Evolutionary conservation across 2,113 vertebrate species (phyloP), one percentile per base, ranked within the genome.

Genomic region (Morone chrysops): DNA sequence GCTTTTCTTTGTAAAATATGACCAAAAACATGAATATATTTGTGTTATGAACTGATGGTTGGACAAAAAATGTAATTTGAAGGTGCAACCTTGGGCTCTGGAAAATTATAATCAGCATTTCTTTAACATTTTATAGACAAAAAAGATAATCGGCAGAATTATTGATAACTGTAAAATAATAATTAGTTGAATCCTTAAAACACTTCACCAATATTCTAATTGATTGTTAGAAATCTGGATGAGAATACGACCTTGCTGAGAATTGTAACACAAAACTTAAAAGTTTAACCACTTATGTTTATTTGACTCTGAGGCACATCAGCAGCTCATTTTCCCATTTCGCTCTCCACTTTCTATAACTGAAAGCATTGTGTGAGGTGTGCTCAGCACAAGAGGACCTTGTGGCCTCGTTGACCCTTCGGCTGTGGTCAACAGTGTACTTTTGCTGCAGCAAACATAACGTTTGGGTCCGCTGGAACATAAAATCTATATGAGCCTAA

Each of bases 251-350:
- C 31, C 20, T 51, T 41, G 56, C 20, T 50, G 31, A 31, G n/a
- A 60, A 9, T 13, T 7, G 6, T 6, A 5, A 57, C 54, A 38
- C 13, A 14, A 38, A 77, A 56, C 43, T 56, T 41, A 2, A 2
- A 69, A 62, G 62, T 57, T 45, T 0, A 70, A 31, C 56, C 56
- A 53, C 54, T 63, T 18, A 0, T 72, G 3, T 61, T 60, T 73
- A 59, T 62, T 41, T 59, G 20, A 25, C 25, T 65, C 71, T 11
- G 62, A 50, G 71, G 71, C 18, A 63, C 59, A 73, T 40, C 54
- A 69, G 70, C 51, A 2, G 38, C 82, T 82, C 61, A 12, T 82
- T 79, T 59, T 31, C 11, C 51, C 18, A 8, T 81, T 86, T 86
- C 43, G 13, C 70, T 87, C 65, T 78, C 66, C 11, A 54, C 40